These are phyloP conservation scores for Sebastes fasciatus DNA, from an alignment of 2,113 vertebrate genomes.

Conservation along the genomic window DNA sequence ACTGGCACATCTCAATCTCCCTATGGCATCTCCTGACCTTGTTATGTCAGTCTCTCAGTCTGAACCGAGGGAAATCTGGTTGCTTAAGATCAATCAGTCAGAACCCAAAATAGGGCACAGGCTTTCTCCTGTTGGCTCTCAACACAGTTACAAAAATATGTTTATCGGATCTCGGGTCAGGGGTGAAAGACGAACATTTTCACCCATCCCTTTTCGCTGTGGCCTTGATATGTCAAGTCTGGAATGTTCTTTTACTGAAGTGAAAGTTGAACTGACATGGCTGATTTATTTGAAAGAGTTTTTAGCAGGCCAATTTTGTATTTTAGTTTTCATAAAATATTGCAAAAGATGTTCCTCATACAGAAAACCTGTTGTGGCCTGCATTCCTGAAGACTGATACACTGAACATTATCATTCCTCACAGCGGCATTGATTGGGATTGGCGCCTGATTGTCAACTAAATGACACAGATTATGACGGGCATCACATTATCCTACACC, in stretches of 20 bases:
- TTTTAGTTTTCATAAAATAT: background rate
- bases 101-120: conserved; percentile 56
- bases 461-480: conserved; percentile 53
- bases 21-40: conserved; percentile 71
- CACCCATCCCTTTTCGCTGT: background rate
- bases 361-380: background rate
- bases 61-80: conserved; percentile 52
- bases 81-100: conserved; percentile 66
- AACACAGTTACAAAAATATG: conserved; percentile 18
- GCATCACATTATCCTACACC: conserved; percentile 39
- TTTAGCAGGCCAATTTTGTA: background rate
- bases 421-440: conserved; percentile 46
- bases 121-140: conserved; percentile 28
- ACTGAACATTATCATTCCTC: conserved; percentile 27
- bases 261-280: background rate
- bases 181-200: conserved; percentile 11
- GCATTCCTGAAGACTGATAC: background rate
- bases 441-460: conserved; percentile 53
- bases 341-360: background rate
- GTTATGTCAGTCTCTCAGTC: conserved; percentile 71
- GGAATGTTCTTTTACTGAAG: conserved; percentile 1
- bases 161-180: conserved; percentile 34
- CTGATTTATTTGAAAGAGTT: background rate
- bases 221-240: conserved; percentile 22
- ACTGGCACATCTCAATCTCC: conserved; percentile 60